Percentiles rank a stretch among this genome's conserved stretches.
Evolutionary conservation across 1,140 invertebrate species (phyloP).

Genomic region (Procambarus virginalis): DNA sequence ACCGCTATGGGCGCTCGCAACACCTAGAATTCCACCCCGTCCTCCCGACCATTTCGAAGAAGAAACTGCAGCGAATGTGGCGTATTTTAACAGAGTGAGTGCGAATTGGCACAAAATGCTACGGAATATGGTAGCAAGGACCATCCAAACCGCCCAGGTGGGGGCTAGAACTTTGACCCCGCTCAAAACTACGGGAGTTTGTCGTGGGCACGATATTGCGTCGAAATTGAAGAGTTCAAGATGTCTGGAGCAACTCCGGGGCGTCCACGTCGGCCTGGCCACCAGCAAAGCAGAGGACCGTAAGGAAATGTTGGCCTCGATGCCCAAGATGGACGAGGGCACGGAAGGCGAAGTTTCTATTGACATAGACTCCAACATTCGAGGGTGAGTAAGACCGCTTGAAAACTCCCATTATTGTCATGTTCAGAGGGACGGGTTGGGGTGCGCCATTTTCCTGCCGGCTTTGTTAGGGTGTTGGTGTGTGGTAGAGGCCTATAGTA

Average conservation of each 20-base stretch:
- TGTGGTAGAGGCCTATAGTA: too few relatives aligned
- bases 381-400: slow-evolving; percentile 23
- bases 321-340: slow-evolving; percentile 80
- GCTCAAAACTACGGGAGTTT: neutral
- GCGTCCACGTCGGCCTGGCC: slow-evolving; percentile 8
- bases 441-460: slow-evolving; percentile 72
- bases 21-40: neutral
- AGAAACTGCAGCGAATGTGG: slow-evolving; percentile 36
- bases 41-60: slow-evolving; percentile 50
- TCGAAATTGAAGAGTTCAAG: slow-evolving; percentile 37
- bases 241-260: neutral
- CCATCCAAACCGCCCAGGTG: neutral
- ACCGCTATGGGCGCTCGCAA: slow-evolving; percentile 16
- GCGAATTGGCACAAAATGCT: slow-evolving; percentile 32
- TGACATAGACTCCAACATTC: neutral
- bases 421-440: neutral
- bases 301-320: slow-evolving; percentile 77
- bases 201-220: slow-evolving; percentile 25
- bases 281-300: slow-evolving; percentile 77
- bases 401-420: neutral
- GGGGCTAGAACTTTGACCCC: neutral
- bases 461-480: neutral
- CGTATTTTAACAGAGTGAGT: slow-evolving; percentile 40
- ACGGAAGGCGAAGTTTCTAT: slow-evolving; percentile 79
- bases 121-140: slow-evolving; percentile 49